Conservation (phyloP, 2,113 vertebrate species). For the Chaetura pelagica region DNA sequence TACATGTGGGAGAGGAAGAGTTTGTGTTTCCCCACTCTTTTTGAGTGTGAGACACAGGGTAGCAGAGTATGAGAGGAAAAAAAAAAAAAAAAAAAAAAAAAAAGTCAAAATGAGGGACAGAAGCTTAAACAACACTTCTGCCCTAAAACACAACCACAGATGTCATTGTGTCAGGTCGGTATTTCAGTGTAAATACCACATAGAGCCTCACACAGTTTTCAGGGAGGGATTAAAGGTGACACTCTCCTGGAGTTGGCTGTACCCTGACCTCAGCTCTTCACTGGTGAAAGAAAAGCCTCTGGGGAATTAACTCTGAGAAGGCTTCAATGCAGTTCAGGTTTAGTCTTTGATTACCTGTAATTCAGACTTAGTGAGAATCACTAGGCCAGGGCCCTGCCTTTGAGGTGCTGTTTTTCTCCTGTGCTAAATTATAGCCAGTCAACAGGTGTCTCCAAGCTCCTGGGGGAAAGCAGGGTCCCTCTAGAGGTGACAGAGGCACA, state of each 20-base stretch:
- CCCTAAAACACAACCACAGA: background rate
- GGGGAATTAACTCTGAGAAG: background rate
- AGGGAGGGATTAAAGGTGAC: background rate
- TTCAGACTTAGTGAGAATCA: background rate
- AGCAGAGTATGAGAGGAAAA: background rate
- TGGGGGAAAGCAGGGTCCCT: background rate
- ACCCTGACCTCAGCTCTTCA: background rate
- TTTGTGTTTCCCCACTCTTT: rapidly evolving
- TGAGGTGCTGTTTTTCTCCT: background rate
- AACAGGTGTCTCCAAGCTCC: background rate
- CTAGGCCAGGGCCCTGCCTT: background rate
- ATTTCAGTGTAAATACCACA: background rate
- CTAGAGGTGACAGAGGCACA: background rate
- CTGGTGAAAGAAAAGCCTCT: background rate
- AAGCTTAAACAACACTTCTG: background rate
- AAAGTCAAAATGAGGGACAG: background rate
- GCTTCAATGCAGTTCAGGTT: background rate
- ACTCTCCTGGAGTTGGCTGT: background rate
- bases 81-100: background rate
- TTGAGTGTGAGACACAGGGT: background rate
- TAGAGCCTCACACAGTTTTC: background rate
- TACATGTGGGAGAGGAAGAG: background rate
- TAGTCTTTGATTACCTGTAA: background rate
- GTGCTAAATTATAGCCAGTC: background rate
- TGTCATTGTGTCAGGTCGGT: background rate